Conservation (phyloP, 2,888 invertebrate species). For the Heteropelma amictum region DNA sequence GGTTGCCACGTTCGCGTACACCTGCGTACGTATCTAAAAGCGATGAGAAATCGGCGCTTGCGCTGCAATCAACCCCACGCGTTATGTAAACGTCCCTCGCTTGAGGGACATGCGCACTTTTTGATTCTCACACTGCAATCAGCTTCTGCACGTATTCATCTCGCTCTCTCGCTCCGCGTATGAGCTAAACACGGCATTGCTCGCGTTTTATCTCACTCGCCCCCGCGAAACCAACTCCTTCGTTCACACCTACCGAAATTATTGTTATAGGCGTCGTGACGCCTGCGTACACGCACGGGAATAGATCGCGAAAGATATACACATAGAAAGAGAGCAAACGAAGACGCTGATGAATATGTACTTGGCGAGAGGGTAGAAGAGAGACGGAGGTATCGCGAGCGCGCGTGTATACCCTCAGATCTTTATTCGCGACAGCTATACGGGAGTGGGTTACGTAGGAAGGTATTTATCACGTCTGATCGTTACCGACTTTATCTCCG, state of each 20-base stretch:
- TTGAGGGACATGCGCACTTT: slow-evolving; percentile 54
- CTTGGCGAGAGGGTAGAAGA: not conserved
- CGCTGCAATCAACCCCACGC: slow-evolving; percentile 62
- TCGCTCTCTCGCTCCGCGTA: slow-evolving; percentile 21
- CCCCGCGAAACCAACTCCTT: slow-evolving; percentile 61
- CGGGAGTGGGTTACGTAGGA: slow-evolving; percentile 56
- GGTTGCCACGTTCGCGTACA: not conserved
- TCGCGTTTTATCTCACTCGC: slow-evolving; percentile 33
- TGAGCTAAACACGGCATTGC: slow-evolving; percentile 2
- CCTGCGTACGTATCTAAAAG: slow-evolving; percentile 60
- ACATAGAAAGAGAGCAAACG: not conserved
- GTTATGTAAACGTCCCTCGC: slow-evolving; percentile 39
- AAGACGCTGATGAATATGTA: not conserved
- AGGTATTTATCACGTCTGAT: slow-evolving; percentile 55
- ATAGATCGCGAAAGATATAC: not conserved
- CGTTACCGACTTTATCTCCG: slow-evolving; percentile 45
- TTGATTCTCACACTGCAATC: slow-evolving; percentile 28
- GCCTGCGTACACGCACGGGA: slow-evolving; percentile 65
- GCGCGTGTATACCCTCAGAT: slow-evolving; percentile 45
- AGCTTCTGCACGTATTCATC: slow-evolving; percentile 29
- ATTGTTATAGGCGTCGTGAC: slow-evolving; percentile 71
- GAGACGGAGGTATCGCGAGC: slow-evolving; percentile 20
- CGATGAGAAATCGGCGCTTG: slow-evolving; percentile 70
- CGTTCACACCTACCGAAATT: slow-evolving; percentile 75
- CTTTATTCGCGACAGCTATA: slow-evolving; percentile 52